Evolutionary conservation across 2,113 vertebrate species (phyloP).

Genomic region (Platanista minor): DNA sequence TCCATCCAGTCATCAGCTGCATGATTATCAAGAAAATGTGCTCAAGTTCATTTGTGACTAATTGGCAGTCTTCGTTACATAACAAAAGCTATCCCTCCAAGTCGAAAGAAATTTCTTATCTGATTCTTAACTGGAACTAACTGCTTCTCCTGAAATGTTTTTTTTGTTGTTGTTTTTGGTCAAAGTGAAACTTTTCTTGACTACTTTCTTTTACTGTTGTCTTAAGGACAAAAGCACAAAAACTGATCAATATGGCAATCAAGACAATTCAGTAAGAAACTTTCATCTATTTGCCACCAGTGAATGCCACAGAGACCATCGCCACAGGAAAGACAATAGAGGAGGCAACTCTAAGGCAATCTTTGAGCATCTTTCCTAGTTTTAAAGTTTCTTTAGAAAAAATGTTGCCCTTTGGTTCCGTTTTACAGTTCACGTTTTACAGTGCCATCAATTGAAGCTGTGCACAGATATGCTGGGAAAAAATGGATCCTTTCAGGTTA

Average conservation of each 20-base stretch:
- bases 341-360: background rate
- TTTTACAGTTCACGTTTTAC: background rate
- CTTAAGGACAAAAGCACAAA: background rate
- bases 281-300: slow-evolving; percentile 3
- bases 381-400: slow-evolving; percentile 22
- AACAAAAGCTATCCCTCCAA: slow-evolving; percentile 8
- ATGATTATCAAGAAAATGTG: background rate
- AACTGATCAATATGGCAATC: slow-evolving; percentile 3
- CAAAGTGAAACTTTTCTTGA: background rate
- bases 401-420: background rate
- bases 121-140: background rate
- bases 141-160: background rate
- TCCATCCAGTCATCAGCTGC: background rate
- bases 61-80: background rate
- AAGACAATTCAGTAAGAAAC: slow-evolving; percentile 5
- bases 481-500: slow-evolving; percentile 44
- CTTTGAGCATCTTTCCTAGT: background rate
- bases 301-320: background rate
- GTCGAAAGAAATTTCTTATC: background rate
- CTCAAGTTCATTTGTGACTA: background rate
- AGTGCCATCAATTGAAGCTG: background rate
- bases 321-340: background rate
- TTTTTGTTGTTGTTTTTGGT: background rate
- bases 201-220: background rate
- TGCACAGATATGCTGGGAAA: background rate